A percentile compares a stretch with the other conserved stretches of the same genome.
These are phyloP conservation scores for Pterostichus niger DNA, from an alignment of 2,888 invertebrate species.

Conservation along the genomic window DNA sequence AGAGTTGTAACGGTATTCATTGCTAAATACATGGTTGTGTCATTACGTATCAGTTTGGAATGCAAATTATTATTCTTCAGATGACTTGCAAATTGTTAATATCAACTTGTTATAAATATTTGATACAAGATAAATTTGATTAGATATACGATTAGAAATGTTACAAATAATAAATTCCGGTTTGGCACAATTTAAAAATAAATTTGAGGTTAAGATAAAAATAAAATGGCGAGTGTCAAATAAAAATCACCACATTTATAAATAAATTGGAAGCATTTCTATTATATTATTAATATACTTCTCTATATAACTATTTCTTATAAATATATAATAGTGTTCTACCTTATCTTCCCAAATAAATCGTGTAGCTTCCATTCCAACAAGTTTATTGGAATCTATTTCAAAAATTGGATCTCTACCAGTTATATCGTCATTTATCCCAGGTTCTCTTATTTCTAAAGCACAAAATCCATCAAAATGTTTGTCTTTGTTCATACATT, in stretches of 20 bases:
- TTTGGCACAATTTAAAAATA: no score
- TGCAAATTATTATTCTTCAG: no score
- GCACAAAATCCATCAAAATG: constrained; percentile 8
- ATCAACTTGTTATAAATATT: no score
- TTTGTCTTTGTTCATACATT: neutral
- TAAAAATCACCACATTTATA: neutral
- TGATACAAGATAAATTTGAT: no score
- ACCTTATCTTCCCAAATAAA: neutral
- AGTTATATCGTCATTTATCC: neutral
- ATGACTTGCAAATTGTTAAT: no score
- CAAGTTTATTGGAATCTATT: neutral
- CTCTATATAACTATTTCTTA: neutral
- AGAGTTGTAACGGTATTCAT: no score
- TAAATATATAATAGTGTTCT: constrained; percentile 10
- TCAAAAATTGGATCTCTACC: neutral
- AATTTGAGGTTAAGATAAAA: no score
- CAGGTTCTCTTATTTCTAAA: neutral
- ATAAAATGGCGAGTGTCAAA: no score
- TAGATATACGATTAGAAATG: no score
- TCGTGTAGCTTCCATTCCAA: constrained; percentile 10
- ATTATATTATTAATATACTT: neutral
- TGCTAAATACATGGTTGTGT: no score
- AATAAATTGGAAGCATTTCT: neutral
- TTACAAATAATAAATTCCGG: no score
- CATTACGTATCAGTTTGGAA: no score